These are phyloP conservation scores for Theodoxus fluviatilis DNA, from an alignment of 2,888 invertebrate species.

Conservation along the genomic window DNA sequence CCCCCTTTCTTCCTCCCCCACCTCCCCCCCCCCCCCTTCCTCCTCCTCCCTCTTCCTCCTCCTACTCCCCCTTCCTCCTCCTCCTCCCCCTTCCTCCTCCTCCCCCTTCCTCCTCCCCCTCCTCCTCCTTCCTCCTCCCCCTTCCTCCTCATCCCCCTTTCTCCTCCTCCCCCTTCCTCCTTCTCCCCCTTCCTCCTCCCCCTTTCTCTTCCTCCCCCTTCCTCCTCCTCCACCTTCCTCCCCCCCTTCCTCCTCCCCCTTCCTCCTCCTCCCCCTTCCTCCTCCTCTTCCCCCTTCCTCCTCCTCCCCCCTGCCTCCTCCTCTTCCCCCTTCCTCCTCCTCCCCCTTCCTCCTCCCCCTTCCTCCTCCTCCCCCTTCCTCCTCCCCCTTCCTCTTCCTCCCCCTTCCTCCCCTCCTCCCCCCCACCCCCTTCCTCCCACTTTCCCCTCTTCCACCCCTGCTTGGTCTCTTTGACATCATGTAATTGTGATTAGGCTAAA, in stretches of 20 bases:
- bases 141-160: too few relatives aligned
- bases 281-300: background rate
- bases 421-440: background rate
- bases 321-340: background rate
- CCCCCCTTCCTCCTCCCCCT: conserved; percentile 31
- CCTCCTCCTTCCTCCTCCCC: too few relatives aligned
- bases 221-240: conserved; percentile 34
- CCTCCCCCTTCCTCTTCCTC: background rate
- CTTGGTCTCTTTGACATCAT: background rate
- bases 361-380: background rate
- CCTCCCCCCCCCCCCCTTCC: too few relatives aligned
- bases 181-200: conserved; percentile 36
- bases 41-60: too few relatives aligned
- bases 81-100: too few relatives aligned
- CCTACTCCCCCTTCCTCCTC: too few relatives aligned
- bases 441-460: background rate
- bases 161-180: too few relatives aligned
- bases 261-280: conserved; percentile 23
- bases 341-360: conserved; percentile 4
- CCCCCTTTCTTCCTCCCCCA: too few relatives aligned
- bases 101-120: too few relatives aligned
- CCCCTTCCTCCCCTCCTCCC: background rate
- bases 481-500: background rate
- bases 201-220: conserved; percentile 34
- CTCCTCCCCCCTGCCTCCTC: background rate